phyloP scores from a whole-genome alignment of 2,888 invertebrate genomes.

The Chydorus sphaericus region DNA sequence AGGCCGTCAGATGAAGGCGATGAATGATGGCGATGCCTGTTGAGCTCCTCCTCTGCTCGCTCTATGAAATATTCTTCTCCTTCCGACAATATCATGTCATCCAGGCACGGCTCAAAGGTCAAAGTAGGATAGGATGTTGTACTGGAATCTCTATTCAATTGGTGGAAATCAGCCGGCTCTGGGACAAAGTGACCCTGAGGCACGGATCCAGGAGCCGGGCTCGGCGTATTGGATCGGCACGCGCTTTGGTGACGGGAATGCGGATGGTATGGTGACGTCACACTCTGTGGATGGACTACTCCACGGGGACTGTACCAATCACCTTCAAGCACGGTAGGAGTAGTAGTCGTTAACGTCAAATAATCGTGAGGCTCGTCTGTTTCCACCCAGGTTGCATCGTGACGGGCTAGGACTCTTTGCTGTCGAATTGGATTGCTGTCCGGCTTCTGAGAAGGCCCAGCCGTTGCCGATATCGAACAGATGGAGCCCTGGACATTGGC shows the following conservation, averaged over 20 bases:
- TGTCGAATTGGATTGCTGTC: neutral
- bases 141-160: no score
- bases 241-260: neutral
- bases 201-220: slow-evolving; percentile 12
- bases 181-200: slow-evolving; percentile 6
- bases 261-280: no score
- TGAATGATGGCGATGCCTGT: neutral
- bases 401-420: neutral
- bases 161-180: neutral
- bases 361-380: neutral
- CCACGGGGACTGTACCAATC: slow-evolving; percentile 1
- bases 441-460: neutral
- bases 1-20: slow-evolving; percentile 9
- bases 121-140: neutral
- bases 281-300: neutral
- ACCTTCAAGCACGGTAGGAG: no score
- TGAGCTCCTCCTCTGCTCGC: slow-evolving; percentile 14
- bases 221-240: slow-evolving; percentile 9
- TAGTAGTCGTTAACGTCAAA: neutral
- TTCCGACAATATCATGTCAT: slow-evolving; percentile 14
- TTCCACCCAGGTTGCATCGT: neutral
- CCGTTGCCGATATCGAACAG: slow-evolving; percentile 7
- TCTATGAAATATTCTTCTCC: no score
- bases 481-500: slow-evolving; percentile 13
- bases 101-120: neutral